phyloP scores from a whole-genome alignment of 1,140 invertebrate genomes.

The Caenorhabditis latens region DNA sequence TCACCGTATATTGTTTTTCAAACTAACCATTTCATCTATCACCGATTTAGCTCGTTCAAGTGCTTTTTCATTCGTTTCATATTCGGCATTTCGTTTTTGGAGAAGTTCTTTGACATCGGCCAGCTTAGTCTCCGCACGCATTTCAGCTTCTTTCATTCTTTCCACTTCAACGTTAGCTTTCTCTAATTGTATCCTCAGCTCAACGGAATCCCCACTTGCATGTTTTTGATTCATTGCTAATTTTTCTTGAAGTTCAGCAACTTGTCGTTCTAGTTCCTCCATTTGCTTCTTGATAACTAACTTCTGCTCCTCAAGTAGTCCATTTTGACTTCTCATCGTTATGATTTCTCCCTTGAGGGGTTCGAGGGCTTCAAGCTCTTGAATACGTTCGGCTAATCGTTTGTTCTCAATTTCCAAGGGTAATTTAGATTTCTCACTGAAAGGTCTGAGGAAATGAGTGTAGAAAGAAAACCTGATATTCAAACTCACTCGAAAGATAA shows the following conservation, averaged over 20 bases:
- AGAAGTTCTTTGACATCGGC: background rate
- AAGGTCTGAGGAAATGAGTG: background rate
- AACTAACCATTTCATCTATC: slow-evolving; percentile 24
- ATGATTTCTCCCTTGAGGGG: slow-evolving; percentile 33
- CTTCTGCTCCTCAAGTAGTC: background rate
- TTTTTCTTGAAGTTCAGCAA: background rate
- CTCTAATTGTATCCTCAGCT: slow-evolving; percentile 14
- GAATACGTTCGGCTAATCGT: slow-evolving; percentile 7
- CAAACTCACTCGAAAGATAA: slow-evolving; percentile 22
- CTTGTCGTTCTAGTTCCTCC: slow-evolving; percentile 1
- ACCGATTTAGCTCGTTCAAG: background rate
- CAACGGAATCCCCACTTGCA: slow-evolving; percentile 14
- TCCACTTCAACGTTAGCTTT: slow-evolving; percentile 20
- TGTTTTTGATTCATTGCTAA: background rate
- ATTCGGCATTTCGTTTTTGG: background rate
- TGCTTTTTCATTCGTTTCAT: background rate
- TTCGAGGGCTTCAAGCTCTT: slow-evolving; percentile 27
- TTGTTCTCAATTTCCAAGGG: slow-evolving; percentile 44
- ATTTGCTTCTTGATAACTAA: background rate
- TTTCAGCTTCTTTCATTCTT: slow-evolving; percentile 27
- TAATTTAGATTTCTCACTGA: slow-evolving; percentile 21
- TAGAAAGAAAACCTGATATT: too few species aligned
- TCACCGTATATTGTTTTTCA: background rate
- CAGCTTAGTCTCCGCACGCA: background rate
- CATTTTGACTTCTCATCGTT: slow-evolving; percentile 28